These are phyloP conservation scores for Ageneiosus marmoratus DNA, from an alignment of 2,113 vertebrate genomes.

Conservation along the genomic window DNA sequence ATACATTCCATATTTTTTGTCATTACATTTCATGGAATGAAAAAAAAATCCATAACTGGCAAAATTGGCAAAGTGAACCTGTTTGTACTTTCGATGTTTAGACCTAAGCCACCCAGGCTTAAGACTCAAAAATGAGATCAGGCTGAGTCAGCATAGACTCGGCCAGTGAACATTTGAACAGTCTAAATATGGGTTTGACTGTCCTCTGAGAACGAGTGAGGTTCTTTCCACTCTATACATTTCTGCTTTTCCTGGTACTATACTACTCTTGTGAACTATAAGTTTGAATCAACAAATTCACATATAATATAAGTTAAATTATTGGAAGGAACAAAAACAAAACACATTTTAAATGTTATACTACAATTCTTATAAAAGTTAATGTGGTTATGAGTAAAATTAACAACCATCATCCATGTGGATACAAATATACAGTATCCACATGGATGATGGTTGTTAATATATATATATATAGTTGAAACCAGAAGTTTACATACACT, in stretches of 20 bases:
- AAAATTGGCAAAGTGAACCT: not conserved
- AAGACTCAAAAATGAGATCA: slow-evolving; percentile 25
- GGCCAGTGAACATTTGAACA: slow-evolving; percentile 36
- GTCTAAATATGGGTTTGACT: slow-evolving; percentile 46
- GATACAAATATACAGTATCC: not conserved
- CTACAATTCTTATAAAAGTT: not conserved
- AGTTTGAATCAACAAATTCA: not conserved
- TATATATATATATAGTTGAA: too few relatives aligned
- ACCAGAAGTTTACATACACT: too few relatives aligned
- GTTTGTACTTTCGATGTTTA: not conserved
- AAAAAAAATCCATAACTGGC: not conserved
- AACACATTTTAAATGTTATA: not conserved
- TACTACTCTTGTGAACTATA: too few relatives aligned
- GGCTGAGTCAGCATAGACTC: slow-evolving; percentile 40
- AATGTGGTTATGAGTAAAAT: slow-evolving; percentile 8
- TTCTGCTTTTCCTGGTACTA: slow-evolving; percentile 50
- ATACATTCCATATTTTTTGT: not conserved
- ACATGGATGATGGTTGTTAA: too few relatives aligned
- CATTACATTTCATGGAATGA: not conserved
- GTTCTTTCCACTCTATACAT: slow-evolving; percentile 48
- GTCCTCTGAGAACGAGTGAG: slow-evolving; percentile 19
- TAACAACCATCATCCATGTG: not conserved
- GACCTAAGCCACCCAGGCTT: not conserved
- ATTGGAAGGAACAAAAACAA: not conserved
- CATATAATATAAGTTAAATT: too few relatives aligned